These are phyloP conservation scores for Todiramphus saurophagus DNA, from an alignment of 2,113 vertebrate genomes.

Conservation along the genomic window DNA sequence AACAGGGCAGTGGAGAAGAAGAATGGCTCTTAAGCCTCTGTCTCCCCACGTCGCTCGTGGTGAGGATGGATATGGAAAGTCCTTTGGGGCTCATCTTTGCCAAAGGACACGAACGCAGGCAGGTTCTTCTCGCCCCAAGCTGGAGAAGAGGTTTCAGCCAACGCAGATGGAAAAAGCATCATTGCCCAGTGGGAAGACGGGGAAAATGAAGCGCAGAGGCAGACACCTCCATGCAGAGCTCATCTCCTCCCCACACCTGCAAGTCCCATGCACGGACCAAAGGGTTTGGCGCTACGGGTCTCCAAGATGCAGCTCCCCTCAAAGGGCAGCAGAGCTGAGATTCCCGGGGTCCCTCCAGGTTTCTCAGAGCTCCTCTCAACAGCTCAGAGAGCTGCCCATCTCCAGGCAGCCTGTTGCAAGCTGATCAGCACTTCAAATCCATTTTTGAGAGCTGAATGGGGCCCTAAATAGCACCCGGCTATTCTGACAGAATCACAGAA, in stretches of 20 bases:
- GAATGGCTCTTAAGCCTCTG: not conserved
- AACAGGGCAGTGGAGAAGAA: conserved; percentile 13
- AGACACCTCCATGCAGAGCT: not conserved
- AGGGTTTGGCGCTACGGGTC: not conserved
- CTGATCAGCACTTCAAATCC: fast-evolving
- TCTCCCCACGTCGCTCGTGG: not conserved
- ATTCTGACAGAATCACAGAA: not conserved
- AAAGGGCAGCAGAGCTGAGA: not conserved
- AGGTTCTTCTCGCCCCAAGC: not conserved
- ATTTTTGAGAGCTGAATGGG: fast-evolving
- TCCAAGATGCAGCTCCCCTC: not conserved
- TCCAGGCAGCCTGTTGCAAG: not conserved
- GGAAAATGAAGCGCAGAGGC: not conserved
- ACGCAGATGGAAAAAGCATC: not conserved
- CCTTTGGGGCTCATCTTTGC: not conserved
- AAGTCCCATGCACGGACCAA: fast-evolving
- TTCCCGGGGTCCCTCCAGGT: not conserved
- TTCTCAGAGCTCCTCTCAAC: not conserved
- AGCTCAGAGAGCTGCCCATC: not conserved
- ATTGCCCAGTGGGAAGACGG: not conserved
- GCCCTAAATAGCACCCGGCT: no score
- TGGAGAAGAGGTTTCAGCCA: not conserved
- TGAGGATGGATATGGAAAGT: not conserved
- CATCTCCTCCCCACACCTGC: not conserved
- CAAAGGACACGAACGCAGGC: not conserved